Conservation (phyloP, 2,888 invertebrate genomes). For the Ommatoiulus sabulosus region DNA sequence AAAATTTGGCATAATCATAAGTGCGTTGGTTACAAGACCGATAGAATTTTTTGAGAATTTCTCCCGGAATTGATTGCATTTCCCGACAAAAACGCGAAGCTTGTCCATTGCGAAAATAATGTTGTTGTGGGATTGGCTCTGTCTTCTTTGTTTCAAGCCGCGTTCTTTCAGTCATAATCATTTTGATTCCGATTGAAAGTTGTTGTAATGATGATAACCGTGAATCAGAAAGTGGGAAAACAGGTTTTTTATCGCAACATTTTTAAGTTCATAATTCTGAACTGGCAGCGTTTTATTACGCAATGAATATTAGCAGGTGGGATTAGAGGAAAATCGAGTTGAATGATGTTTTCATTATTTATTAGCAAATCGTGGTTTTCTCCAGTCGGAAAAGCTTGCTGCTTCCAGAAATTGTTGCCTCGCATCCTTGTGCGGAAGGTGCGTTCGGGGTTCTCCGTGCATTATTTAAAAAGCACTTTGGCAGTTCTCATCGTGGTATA, state of each 20-base stretch:
- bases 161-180: not conserved
- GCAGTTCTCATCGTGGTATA: too few species aligned
- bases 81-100: not conserved
- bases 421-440: too few species aligned
- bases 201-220: slow-evolving; percentile 30
- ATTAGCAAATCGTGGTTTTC: slow-evolving; percentile 14
- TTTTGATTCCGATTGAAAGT: slow-evolving; percentile 19
- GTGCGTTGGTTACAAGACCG: not conserved
- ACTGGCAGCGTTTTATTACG: slow-evolving; percentile 19
- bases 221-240: not conserved
- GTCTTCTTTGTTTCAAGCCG: not conserved
- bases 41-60: not conserved
- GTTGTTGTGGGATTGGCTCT: not conserved
- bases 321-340: not conserved
- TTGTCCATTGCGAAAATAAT: not conserved
- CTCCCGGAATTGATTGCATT: not conserved
- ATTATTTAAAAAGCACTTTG: too few species aligned
- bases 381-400: not conserved
- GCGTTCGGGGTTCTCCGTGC: too few species aligned
- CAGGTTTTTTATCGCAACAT: not conserved
- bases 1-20: not conserved
- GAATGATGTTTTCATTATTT: slow-evolving; percentile 43
- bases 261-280: not conserved
- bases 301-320: slow-evolving; percentile 5
- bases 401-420: not conserved